Evolutionary conservation across 2,797 vertebrate genomes (phyloP).

Genomic region (Leptoclinus maculatus): DNA sequence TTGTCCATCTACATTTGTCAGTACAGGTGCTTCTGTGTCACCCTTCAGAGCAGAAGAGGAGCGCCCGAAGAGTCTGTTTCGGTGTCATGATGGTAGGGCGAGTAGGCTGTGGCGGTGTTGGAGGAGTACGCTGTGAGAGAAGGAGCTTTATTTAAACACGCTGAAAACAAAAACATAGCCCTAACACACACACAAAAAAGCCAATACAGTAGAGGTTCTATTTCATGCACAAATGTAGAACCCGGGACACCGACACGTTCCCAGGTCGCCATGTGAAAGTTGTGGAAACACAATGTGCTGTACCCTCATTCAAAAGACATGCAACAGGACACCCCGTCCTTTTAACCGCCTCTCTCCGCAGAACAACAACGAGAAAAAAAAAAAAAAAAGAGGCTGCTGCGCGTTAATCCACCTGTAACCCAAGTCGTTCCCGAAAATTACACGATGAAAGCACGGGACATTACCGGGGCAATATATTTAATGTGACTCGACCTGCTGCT

Average conservation of each 20-base stretch:
- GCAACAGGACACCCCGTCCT: slow-evolving; percentile 69
- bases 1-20: slow-evolving; percentile 24
- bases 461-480: slow-evolving; percentile 60
- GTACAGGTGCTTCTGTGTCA: neutral
- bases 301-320: slow-evolving; percentile 60
- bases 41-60: slow-evolving; percentile 88
- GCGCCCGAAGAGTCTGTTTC: slow-evolving; percentile 93
- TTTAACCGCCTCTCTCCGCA: slow-evolving; percentile 48
- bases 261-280: slow-evolving; percentile 37
- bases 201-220: neutral
- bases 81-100: slow-evolving; percentile 88
- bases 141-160: neutral
- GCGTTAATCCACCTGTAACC: slow-evolving; percentile 71
- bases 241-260: slow-evolving; percentile 29
- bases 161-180: neutral
- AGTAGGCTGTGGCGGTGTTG: slow-evolving; percentile 85
- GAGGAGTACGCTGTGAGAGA: slow-evolving; percentile 74
- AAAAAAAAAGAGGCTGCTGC: slow-evolving; percentile 33
- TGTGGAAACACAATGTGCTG: slow-evolving; percentile 57
- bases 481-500: slow-evolving; percentile 66
- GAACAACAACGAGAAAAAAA: slow-evolving; percentile 39
- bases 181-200: neutral
- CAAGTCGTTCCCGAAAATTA: slow-evolving; percentile 63
- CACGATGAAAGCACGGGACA: slow-evolving; percentile 64
- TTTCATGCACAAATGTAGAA: neutral